Evolutionary conservation across 2,113 vertebrate species (phyloP).

Genomic region (Chlorodrepanis virens): DNA sequence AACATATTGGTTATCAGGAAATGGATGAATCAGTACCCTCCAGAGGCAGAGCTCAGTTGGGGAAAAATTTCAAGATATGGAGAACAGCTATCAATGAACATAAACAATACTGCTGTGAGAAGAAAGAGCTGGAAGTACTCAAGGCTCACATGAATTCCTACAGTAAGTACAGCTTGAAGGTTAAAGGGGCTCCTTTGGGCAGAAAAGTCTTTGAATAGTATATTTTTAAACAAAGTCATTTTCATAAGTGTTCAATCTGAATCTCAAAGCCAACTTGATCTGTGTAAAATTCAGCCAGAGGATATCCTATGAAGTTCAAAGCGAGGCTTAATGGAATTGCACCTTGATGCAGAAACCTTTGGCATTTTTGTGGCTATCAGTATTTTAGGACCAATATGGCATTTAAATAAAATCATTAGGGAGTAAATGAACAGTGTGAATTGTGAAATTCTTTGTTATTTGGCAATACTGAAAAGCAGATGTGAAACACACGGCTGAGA

Average conservation of each 20-base stretch:
- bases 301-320: neutral
- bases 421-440: neutral
- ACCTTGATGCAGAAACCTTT: neutral
- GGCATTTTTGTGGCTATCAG: neutral
- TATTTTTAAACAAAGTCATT: neutral
- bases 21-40: neutral
- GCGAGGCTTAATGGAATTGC: neutral
- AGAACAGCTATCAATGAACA: neutral
- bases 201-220: neutral
- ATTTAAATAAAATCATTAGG: neutral
- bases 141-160: neutral
- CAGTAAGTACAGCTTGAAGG: neutral
- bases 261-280: neutral
- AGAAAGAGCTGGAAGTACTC: neutral
- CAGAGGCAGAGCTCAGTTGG: neutral
- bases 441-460: neutral
- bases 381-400: neutral
- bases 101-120: neutral
- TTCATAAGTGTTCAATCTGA: neutral
- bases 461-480: neutral
- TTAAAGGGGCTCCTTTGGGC: neutral
- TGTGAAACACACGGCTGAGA: neutral
- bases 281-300: neutral
- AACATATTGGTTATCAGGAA: neutral
- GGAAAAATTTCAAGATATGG: neutral